Evolutionary conservation across 2,797 vertebrate genomes (phyloP), one percentile per base, ranked within the genome.

Genomic region (Todus mexicanus): DNA sequence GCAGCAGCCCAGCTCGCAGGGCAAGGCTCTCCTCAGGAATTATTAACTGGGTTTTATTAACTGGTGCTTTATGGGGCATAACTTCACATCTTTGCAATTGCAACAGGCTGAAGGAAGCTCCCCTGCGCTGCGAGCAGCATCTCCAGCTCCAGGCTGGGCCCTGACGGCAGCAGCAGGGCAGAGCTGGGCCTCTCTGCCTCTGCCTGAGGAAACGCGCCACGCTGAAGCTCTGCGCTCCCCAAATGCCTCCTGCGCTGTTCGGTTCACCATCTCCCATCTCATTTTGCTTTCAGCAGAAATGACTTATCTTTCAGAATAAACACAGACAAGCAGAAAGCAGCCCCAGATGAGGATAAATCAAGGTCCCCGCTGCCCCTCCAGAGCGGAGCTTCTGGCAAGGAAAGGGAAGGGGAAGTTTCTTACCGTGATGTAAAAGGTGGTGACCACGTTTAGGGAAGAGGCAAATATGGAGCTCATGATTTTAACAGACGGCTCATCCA

Each of bases 391-490:
- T 83, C 73, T 75, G 76, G 69, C 65, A 65, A 86, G 73, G 63
- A 54, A 87, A 61, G 63, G 64, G 75, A 94, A 90, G 22, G 66
- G 50, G 35, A 94, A 76, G 50, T 60, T 60, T 98, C 99, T 98
- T 98, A 99, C 99, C 90, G 98, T 98, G 93, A 99, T 98, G 86
- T 99, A 99, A 98, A 99, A 99, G 96, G 98, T 97, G 88, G 99
- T 99, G 98, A 99, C 99, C 76, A 99, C 98, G 5, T 99, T 98
- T 80, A 99, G 98, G 33, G 99, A 98, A 19, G 98, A 98, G 53
- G 98, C 98, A 94, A 99, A 99, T 96, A 99, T 99, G 97, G 98
- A 99, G 97, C 99, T 99, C 99, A 99, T 99, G 97, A 98, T 98
- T 97, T 99, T 99, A 94, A 99, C 99, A 2, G 99, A 99, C 0